Evolutionary conservation across 2,888 invertebrate species (phyloP), one percentile per base, ranked within the genome.

Genomic region (Epinotia ramella): DNA sequence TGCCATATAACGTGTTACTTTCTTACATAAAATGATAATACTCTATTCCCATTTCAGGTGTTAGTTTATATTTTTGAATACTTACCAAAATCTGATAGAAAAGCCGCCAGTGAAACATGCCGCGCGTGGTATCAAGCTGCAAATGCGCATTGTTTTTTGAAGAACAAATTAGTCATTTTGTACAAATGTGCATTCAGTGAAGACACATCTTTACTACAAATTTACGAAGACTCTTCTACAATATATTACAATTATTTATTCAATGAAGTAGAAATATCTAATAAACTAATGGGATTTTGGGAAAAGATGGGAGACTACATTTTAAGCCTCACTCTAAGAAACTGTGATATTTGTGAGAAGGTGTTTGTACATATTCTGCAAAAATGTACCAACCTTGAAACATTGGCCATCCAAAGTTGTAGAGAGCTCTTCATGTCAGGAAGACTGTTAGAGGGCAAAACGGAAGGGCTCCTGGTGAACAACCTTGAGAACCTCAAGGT

Each of bases 391-490:
- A 95, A 95, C 81, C 88, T 97, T 74, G 94, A 95, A 82, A 87
- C 89, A 71, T 89, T 97, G 20, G 95, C 95, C 66, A 94, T 97
- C 70, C 95, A 95, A 78, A 95, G 95, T 73, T 97, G 97, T 81
- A 95, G 96, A 81, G 96, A 96, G 75, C 91, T 97, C 24, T 96
- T 97, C 78, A 97, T 97, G 96, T 96, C 96, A 2, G 97, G 97
- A 2, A 94, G 96, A 16, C 90, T 97, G 59, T 85, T 97, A 59
- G 96, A 96, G 81, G 95, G 95, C 46, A 91, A 95, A 67, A 90
- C 94, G 13, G 96, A 96, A 79, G 91, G 95, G 1, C 88, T 95
- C 57, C 83, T 91, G 65, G 86, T 91, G 16, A 85, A 91, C 53
- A 93, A 90, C 68, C 90, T 96, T 24, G 89, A 93, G 75, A 94